Percentiles rank a stretch among this genome's conserved stretches.
Evolutionary conservation across 1,140 invertebrate genomes (phyloP).

Genomic region (Drosophila bipectinata): DNA sequence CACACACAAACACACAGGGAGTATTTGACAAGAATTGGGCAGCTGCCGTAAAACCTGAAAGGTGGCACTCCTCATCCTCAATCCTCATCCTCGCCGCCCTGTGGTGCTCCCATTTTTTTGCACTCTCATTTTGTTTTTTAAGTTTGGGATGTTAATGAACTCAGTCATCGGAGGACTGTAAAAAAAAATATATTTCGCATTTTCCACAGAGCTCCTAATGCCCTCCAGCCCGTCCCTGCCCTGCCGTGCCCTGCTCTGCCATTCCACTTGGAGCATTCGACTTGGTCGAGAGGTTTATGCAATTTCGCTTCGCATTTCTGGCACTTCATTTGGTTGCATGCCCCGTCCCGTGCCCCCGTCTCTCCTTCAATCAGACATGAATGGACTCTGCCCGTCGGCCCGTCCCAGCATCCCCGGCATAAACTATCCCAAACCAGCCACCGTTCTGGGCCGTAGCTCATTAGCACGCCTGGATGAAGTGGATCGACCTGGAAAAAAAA

Average conservation of each 20-base stretch:
- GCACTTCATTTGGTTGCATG: slow-evolving; percentile 74
- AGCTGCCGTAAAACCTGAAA: slow-evolving; percentile 43
- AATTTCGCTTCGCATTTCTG: slow-evolving; percentile 79
- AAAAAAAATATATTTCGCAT: slow-evolving; percentile 38
- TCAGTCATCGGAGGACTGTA: slow-evolving; percentile 53
- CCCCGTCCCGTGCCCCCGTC: slow-evolving; percentile 9
- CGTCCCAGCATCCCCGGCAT: background rate
- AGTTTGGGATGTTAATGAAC: slow-evolving; percentile 76
- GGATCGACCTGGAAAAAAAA: slow-evolving; percentile 47
- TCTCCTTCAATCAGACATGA: slow-evolving; percentile 46
- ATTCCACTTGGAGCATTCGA: slow-evolving; percentile 36
- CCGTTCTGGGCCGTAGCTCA: slow-evolving; percentile 45
- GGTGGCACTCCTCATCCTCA: background rate
- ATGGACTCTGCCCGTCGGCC: slow-evolving; percentile 32
- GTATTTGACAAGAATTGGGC: slow-evolving; percentile 65
- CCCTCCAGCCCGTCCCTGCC: background rate
- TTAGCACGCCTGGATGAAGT: slow-evolving; percentile 60
- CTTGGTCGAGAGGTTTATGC: slow-evolving; percentile 72
- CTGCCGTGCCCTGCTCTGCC: background rate
- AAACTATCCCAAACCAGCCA: slow-evolving; percentile 2
- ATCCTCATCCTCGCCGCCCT: too few species aligned
- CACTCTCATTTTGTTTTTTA: slow-evolving; percentile 45
- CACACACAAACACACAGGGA: background rate
- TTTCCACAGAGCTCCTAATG: slow-evolving; percentile 2
- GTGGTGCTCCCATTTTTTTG: slow-evolving; percentile 9